Evolutionary conservation across 2,113 vertebrate genomes (phyloP).

Genomic region (Proteles cristata): DNA sequence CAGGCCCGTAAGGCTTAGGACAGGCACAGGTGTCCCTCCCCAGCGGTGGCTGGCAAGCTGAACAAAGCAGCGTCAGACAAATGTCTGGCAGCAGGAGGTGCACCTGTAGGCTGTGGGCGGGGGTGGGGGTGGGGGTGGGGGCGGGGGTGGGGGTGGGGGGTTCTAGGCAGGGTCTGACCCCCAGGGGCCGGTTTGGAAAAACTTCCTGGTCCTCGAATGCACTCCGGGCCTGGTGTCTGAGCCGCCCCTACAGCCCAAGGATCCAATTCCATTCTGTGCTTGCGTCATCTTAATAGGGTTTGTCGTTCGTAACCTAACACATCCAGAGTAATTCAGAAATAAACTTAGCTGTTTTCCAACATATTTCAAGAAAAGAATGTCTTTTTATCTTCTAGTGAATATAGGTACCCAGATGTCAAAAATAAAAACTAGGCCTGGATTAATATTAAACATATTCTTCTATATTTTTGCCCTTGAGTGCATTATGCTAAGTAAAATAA

Average conservation of each 20-base stretch:
- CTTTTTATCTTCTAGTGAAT: neutral
- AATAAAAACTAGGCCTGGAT: neutral
- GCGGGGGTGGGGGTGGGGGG: rapidly evolving
- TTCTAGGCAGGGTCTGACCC: neutral
- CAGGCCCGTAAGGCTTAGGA: neutral
- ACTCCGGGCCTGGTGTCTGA: neutral
- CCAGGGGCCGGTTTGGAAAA: neutral
- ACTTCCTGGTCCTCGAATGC: neutral
- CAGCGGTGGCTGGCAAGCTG: neutral
- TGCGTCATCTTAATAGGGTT: neutral
- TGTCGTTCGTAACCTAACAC: neutral
- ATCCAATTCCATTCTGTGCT: neutral
- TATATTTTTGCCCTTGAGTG: neutral
- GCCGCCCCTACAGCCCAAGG: neutral
- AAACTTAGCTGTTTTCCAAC: neutral
- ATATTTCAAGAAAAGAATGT: neutral
- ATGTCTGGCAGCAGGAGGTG: neutral
- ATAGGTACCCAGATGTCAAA: neutral
- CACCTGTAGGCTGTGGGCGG: rapidly evolving
- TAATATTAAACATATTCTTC: neutral
- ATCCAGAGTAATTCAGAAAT: neutral
- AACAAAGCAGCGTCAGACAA: neutral
- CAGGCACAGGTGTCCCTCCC: neutral
- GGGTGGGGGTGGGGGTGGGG: rapidly evolving
- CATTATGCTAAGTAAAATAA: neutral